Conservation (phyloP, 92 coral and sea anemone species). For the Diadumene lineata region DNA sequence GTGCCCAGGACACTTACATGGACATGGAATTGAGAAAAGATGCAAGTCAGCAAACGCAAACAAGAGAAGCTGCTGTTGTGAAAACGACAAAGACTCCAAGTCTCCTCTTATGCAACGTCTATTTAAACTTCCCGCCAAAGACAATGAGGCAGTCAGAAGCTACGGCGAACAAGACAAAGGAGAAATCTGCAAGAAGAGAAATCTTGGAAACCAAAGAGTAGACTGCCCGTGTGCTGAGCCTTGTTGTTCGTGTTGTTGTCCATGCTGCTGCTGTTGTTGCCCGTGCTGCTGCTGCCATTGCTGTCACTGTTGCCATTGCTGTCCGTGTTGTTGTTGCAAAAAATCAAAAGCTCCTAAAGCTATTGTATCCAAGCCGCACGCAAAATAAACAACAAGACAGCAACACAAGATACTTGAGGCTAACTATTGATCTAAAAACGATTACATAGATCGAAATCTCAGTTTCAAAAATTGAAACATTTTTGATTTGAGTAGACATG, state of each 20-base stretch:
- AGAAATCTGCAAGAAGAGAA: constrained; percentile 6
- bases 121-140: constrained; percentile 27
- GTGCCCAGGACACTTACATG: constrained; percentile 19
- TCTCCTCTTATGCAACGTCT: constrained; percentile 43
- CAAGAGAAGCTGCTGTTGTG: constrained; percentile 31
- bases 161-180: constrained; percentile 11
- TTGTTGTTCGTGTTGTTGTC: constrained; percentile 60
- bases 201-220: constrained; percentile 47
- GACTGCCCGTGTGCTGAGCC: constrained; percentile 52
- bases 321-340: too few relatives aligned
- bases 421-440: too few relatives aligned
- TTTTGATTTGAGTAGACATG: too few relatives aligned
- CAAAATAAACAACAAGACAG: too few relatives aligned
- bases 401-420: too few relatives aligned
- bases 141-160: constrained; percentile 23
- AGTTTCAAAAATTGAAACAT: too few relatives aligned
- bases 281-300: constrained; percentile 73
- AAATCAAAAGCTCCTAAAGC: too few relatives aligned
- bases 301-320: constrained; percentile 66
- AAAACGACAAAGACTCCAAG: too few relatives aligned
- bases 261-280: constrained; percentile 45
- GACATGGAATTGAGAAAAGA: constrained; percentile 30
- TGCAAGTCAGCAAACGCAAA: constrained; percentile 1
- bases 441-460: too few relatives aligned
- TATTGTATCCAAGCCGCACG: too few relatives aligned